A percentile compares a stretch with the other conserved stretches of the same genome.
Evolutionary conservation across 2,113 vertebrate species (phyloP).

Genomic region (Gopherus flavomarginatus): DNA sequence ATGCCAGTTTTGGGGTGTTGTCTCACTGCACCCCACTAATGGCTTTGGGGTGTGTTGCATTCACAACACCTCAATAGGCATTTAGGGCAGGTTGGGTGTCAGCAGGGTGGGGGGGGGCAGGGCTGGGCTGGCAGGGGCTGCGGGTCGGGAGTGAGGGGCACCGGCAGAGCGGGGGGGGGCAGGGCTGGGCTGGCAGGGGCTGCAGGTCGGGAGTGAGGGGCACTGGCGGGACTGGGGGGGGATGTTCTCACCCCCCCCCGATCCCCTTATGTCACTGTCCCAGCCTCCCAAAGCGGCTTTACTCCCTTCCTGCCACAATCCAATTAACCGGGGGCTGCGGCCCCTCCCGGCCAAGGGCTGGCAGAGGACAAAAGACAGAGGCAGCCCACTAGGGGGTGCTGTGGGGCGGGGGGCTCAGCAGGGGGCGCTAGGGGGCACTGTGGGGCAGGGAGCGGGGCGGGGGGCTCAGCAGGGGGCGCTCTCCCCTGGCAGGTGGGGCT

Average conservation of each 20-base stretch:
- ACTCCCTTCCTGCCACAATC: background rate
- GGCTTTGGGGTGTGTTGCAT: conserved; percentile 53
- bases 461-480: conserved; percentile 75
- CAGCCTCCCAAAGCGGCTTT: background rate
- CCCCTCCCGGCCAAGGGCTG: conserved; percentile 70
- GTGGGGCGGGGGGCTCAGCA: no score
- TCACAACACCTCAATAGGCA: background rate
- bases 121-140: no score
- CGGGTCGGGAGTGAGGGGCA: background rate
- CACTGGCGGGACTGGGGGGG: background rate
- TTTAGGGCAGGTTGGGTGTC: background rate
- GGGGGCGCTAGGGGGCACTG: conserved; percentile 66
- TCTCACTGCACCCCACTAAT: background rate
- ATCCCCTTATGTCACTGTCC: background rate
- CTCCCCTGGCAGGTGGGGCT: conserved; percentile 80
- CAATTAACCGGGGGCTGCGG: background rate
- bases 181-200: no score
- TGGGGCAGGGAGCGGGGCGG: conserved; percentile 55
- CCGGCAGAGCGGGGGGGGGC: no score
- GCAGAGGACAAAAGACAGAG: conserved; percentile 69
- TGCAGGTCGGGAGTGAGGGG: no score
- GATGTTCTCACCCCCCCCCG: background rate
- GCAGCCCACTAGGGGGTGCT: conserved; percentile 13
- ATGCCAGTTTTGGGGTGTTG: background rate
- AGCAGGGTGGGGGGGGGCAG: background rate